phyloP scores from a whole-genome alignment of 2,113 vertebrate species.

The Ctenomys sociabilis region DNA sequence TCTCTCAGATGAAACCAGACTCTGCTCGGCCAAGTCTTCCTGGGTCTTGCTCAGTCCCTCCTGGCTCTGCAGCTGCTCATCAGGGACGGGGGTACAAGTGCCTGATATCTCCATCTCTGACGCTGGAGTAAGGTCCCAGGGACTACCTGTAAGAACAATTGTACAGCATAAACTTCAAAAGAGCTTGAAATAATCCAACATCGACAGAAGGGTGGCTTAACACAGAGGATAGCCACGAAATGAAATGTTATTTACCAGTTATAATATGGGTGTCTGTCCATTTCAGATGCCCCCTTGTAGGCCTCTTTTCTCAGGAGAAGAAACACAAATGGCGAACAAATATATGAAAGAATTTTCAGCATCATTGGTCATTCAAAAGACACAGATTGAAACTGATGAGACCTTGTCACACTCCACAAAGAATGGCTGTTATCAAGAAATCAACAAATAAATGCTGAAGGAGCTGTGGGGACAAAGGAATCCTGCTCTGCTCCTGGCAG shows the following conservation, averaged over 20 bases:
- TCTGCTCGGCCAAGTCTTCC: conserved; percentile 70
- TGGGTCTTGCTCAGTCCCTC: not conserved
- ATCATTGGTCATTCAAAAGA: not conserved
- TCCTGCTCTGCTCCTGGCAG: not conserved
- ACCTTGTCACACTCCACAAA: not conserved
- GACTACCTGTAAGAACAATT: conserved; percentile 65
- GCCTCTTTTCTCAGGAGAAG: not conserved
- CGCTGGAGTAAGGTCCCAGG: conserved; percentile 62
- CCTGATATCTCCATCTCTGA: conserved; percentile 50
- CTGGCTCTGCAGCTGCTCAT: conserved; percentile 50
- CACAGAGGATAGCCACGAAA: not conserved
- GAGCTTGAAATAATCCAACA: not conserved
- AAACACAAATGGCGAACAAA: not conserved
- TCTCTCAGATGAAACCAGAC: conserved; percentile 86
- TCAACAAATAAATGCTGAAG: not conserved
- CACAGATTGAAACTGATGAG: not conserved
- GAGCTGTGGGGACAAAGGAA: not conserved
- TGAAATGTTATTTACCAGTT: conserved; percentile 21
- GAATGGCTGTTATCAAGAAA: not conserved
- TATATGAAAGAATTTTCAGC: not conserved
- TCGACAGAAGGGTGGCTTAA: not conserved
- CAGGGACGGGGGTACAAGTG: not conserved
- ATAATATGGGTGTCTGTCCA: not conserved
- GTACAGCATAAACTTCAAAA: not conserved
- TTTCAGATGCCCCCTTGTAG: not conserved